phyloP scores from a whole-genome alignment of 2,888 invertebrate species.

The Sarcophaga rosellei region DNA sequence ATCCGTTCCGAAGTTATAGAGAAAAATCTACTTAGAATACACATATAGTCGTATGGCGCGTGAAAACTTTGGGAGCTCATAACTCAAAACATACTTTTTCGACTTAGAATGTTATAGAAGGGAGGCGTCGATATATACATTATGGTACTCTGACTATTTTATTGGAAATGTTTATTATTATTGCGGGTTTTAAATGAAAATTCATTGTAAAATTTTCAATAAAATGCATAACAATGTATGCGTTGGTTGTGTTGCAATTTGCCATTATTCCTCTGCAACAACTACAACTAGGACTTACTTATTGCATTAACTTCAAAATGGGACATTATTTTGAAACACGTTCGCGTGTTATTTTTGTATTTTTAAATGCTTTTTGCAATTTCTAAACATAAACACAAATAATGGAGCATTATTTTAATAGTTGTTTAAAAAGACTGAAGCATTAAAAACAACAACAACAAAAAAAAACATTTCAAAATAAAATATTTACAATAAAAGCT shows the following conservation, averaged over 20 bases:
- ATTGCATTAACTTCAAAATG: constrained; percentile 38
- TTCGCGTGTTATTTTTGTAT: neutral
- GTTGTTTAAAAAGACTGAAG: neutral
- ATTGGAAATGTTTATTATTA: constrained; percentile 48
- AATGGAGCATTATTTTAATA: neutral
- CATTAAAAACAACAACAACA: neutral
- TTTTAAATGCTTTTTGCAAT: neutral
- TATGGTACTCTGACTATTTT: constrained; percentile 6
- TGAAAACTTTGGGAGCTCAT: too few relatives aligned
- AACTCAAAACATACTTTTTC: too few relatives aligned
- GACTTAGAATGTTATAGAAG: too few relatives aligned
- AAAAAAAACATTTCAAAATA: neutral
- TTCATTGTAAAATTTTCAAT: constrained; percentile 39
- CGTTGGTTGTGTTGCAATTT: constrained; percentile 31
- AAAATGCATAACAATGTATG: constrained; percentile 48
- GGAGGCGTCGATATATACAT: too few relatives aligned
- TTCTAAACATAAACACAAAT: constrained; percentile 24
- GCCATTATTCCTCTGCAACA: neutral
- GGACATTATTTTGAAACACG: constrained; percentile 31
- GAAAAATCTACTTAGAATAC: too few relatives aligned
- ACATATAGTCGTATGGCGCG: too few relatives aligned
- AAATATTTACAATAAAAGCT: neutral
- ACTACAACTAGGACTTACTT: constrained; percentile 1
- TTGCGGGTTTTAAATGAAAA: constrained; percentile 42
- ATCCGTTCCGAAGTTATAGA: too few relatives aligned